Evolutionary conservation across 1,140 invertebrate genomes (phyloP).

Genomic region (Hycleus cichorii): DNA sequence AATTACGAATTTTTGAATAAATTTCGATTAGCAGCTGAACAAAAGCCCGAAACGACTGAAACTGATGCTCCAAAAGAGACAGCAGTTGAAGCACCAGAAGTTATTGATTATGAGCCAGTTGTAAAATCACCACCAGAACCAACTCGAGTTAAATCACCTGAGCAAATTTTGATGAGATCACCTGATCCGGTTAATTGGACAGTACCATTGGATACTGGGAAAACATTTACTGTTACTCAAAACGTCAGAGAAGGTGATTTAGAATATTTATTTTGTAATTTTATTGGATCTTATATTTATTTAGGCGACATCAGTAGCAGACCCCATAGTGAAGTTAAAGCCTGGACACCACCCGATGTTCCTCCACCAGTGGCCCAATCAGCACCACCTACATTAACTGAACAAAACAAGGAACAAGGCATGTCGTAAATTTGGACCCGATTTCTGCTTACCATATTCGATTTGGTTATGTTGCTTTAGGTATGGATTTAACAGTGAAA

Average conservation of each 20-base stretch:
- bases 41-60: slow-evolving; percentile 25
- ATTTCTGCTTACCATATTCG: slow-evolving; percentile 39
- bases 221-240: slow-evolving; percentile 86
- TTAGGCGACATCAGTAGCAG: slow-evolving; percentile 43
- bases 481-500: slow-evolving; percentile 38
- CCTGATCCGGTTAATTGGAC: slow-evolving; percentile 92
- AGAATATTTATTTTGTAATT: not conserved
- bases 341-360: slow-evolving; percentile 55
- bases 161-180: slow-evolving; percentile 83
- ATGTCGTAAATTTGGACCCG: slow-evolving; percentile 34
- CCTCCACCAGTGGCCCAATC: slow-evolving; percentile 57
- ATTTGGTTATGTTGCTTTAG: slow-evolving; percentile 43
- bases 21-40: slow-evolving; percentile 23
- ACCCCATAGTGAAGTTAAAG: slow-evolving; percentile 64
- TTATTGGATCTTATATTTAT: slow-evolving; percentile 14
- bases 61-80: slow-evolving; percentile 8
- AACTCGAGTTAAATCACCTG: slow-evolving; percentile 85
- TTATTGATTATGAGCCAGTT: slow-evolving; percentile 56
- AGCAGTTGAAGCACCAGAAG: slow-evolving; percentile 34
- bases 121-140: slow-evolving; percentile 86
- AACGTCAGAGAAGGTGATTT: slow-evolving; percentile 76
- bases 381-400: slow-evolving; percentile 55
- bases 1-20: not conserved
- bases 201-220: slow-evolving; percentile 84
- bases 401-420: slow-evolving; percentile 42